Evolutionary conservation across 2,113 vertebrate genomes (phyloP).

Genomic region (Laticauda colubrina): DNA sequence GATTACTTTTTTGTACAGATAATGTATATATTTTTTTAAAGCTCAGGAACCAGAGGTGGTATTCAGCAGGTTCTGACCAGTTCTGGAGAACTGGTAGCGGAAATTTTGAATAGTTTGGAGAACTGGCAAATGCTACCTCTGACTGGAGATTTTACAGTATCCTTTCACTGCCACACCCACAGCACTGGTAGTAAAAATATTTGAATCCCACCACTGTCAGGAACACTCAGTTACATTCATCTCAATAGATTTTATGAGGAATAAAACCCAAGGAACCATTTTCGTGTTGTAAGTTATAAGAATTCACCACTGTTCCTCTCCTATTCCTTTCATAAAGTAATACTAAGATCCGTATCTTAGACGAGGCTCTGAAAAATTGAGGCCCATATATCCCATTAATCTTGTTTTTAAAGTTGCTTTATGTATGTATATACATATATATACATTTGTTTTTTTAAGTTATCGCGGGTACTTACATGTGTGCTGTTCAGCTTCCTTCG

Average conservation of each 20-base stretch:
- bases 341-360: background rate
- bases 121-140: no score
- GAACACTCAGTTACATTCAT: background rate
- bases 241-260: background rate
- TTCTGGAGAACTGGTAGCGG: no score
- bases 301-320: background rate
- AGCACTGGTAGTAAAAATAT: no score
- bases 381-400: background rate
- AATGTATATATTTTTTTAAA: background rate
- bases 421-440: background rate
- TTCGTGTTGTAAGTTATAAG: background rate
- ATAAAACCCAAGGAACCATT: background rate
- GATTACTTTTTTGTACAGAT: background rate
- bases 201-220: background rate
- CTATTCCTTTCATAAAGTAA: background rate
- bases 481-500: no score
- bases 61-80: no score
- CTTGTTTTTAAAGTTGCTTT: background rate
- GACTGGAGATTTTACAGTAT: no score
- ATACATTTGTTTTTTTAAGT: no score
- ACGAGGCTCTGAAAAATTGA: background rate
- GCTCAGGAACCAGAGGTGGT: background rate
- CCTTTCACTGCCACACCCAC: no score
- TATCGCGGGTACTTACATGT: no score
- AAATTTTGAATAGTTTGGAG: no score